Base-by-base conservation (phyloP, 2,113 vertebrate genomes). In the Dinomys branickii region DNA sequence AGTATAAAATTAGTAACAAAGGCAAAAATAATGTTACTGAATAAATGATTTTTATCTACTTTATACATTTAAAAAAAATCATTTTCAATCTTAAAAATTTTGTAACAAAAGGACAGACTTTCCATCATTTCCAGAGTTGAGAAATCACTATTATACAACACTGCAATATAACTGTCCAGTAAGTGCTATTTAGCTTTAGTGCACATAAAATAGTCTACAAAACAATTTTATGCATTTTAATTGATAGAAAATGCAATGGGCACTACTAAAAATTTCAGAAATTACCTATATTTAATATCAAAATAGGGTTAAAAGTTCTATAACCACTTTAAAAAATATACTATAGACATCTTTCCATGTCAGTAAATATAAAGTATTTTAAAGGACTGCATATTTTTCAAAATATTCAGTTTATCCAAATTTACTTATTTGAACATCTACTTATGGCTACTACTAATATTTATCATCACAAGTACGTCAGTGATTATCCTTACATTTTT, bases 231-330 rank as follows among this genome's bases (percentile, higher is more conserved):
- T 90, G 47, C 67, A 92, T 90, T 97, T 90, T 87, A 50, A 88
- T 73, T 78, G 30, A n/a, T 7, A 92, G 14, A 81, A 90, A 87
- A 94, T 61, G 17, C 3, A 96, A 94, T 47, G 19, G 38, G 38
- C 8, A 67, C 2, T 94, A 77, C 0, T 88, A 28, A 94, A 88
- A 88, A 63, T 22, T 75, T 56, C 59, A 81, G 26, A 69, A 97
- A 97, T 61, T 71, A 58, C 9, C 16, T 89, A 26, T 30, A 77
- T 81, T 85, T 95, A 91, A 85, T n/a, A 85, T 71, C 67, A 94
- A 89, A 92, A 83, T 73, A 82, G 92, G 47, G 30, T 71, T 12
- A 41, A 44, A 75, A 56, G 13, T 85, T 94, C 63, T 85, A 83
- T 17, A 92, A 16, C 38, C 41, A 88, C 44, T 59, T 86, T 85